Conservation (phyloP, 2,797 vertebrate genomes). For the Pantherophis vulpinus region DNA sequence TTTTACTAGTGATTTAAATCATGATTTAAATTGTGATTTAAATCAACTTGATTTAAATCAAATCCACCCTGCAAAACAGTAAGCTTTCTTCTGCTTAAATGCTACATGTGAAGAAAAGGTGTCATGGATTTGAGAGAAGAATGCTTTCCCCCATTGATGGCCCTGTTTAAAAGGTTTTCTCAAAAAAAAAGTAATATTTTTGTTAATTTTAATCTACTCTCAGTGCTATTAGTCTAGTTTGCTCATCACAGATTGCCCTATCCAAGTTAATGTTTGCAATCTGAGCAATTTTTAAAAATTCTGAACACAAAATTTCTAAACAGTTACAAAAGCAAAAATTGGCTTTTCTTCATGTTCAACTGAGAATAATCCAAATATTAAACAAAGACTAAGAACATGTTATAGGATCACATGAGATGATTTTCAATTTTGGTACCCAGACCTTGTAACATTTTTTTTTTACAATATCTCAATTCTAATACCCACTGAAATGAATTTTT, state of each 20-base stretch:
- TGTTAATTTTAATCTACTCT: background rate
- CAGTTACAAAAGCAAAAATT: background rate
- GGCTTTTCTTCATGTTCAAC: background rate
- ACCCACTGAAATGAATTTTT: background rate
- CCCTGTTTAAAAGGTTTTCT: background rate
- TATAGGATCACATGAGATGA: background rate
- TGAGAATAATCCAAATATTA: background rate
- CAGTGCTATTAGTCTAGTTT: background rate
- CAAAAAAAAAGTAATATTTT: background rate
- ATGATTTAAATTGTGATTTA: no score
- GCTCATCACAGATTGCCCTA: background rate
- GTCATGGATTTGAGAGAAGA: background rate
- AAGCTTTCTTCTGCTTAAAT: background rate
- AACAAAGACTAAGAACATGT: background rate
- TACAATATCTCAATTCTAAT: background rate
- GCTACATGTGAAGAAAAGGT: background rate
- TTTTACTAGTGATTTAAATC: no score
- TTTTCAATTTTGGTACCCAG: background rate
- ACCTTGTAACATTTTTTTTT: background rate
- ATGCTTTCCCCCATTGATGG: background rate
- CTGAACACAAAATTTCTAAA: background rate
- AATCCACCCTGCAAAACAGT: no score
- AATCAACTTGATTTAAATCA: no score
- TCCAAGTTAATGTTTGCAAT: background rate
- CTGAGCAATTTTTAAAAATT: background rate